Evolutionary conservation across 2,888 invertebrate genomes (phyloP).

Genomic region (Agrotis segetum): DNA sequence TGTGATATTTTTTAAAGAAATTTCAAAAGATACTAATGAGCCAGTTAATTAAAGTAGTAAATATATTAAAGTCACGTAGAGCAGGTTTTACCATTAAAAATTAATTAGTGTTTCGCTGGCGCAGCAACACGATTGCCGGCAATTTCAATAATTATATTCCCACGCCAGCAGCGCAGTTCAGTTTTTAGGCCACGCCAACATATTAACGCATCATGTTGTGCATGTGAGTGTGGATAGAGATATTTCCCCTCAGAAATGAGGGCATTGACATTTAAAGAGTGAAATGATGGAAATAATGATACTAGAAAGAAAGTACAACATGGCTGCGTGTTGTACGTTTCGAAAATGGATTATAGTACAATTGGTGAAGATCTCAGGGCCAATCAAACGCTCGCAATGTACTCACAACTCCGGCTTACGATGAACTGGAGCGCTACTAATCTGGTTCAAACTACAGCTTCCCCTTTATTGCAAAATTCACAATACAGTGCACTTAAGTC

Average conservation of each 20-base stretch:
- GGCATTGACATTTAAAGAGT: neutral
- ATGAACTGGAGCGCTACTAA: neutral
- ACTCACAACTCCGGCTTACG: neutral
- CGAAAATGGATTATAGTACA: neutral
- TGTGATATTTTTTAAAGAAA: conserved; percentile 26
- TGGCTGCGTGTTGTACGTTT: conserved; percentile 41
- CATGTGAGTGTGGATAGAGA: conserved; percentile 1
- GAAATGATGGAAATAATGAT: no score
- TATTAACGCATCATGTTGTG: conserved; percentile 19
- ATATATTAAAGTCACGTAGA: conserved; percentile 16
- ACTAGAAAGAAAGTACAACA: conserved; percentile 8
- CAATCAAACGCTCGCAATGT: neutral
- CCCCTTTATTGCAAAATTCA: neutral
- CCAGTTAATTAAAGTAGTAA: conserved; percentile 9
- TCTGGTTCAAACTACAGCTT: conserved; percentile 2
- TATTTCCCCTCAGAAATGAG: neutral
- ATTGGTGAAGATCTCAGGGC: neutral
- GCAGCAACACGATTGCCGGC: conserved; percentile 3
- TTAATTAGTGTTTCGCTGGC: conserved; percentile 27
- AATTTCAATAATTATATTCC: conserved; percentile 32
- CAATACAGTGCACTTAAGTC: conserved; percentile 6
- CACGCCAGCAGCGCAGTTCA: neutral
- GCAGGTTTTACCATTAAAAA: conserved; percentile 17
- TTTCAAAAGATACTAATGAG: conserved; percentile 1
- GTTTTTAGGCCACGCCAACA: conserved; percentile 12